These are phyloP conservation scores for Ptilonorhynchus violaceus DNA, from an alignment of 2,113 vertebrate species.

Conservation along the genomic window DNA sequence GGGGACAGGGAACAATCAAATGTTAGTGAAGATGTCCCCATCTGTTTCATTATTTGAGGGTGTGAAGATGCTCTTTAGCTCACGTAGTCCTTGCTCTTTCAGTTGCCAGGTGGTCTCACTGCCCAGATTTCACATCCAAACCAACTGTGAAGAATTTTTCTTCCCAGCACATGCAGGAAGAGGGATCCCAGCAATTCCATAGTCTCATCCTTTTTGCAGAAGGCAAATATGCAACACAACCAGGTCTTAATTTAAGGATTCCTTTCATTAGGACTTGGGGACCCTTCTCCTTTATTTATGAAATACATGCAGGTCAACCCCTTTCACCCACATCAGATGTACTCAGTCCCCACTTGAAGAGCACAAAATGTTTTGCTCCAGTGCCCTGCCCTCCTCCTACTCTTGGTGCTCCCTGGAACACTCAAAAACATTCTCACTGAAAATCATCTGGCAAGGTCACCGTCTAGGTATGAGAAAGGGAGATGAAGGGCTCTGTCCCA, in stretches of 20 bases:
- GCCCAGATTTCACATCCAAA: constrained; percentile 4
- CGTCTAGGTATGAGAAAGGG: not conserved
- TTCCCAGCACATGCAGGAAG: not conserved
- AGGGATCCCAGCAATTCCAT: not conserved
- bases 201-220: not conserved
- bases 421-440: rapidly evolving
- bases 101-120: not conserved
- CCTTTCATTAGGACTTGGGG: not conserved
- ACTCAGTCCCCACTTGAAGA: not conserved
- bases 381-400: not conserved
- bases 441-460: not conserved
- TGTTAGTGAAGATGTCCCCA: not conserved
- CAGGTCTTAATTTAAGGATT: not conserved
- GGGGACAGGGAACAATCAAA: not conserved
- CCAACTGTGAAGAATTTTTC: not conserved
- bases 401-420: not conserved
- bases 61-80: not conserved
- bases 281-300: not conserved
- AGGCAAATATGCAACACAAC: not conserved
- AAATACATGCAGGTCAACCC: not conserved
- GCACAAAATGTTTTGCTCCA: not conserved
- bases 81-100: not conserved
- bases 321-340: not conserved
- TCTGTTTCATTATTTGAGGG: not conserved
- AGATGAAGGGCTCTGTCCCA: not conserved